A percentile compares a stretch with the other conserved stretches of the same genome.
These are phyloP conservation scores for Caenorhabditis sulstoni DNA, from an alignment of 2,888 invertebrate genomes.

Conservation along the genomic window DNA sequence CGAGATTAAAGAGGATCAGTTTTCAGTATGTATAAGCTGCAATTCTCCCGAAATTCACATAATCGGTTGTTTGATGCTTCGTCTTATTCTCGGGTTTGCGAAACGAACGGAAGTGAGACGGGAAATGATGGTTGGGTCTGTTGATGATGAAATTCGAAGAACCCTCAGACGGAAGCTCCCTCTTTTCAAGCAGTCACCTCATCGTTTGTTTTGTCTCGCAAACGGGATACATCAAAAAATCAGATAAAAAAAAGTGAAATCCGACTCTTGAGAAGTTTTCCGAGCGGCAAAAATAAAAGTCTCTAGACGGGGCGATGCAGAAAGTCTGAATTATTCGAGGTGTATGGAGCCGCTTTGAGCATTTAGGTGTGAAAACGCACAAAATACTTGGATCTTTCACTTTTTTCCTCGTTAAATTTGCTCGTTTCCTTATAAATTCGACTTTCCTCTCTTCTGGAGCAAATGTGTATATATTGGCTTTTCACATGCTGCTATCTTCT, in stretches of 20 bases:
- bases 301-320: background rate
- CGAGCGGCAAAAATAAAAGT: background rate
- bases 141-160: slow-evolving; percentile 32
- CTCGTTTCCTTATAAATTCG: slow-evolving; percentile 3
- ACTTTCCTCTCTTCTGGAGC: background rate
- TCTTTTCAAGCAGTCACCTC: slow-evolving; percentile 7
- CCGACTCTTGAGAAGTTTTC: background rate
- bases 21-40: slow-evolving; percentile 31
- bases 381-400: background rate
- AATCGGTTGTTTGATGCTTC: slow-evolving; percentile 34
- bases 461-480: slow-evolving; percentile 28
- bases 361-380: slow-evolving; percentile 18
- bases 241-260: slow-evolving; percentile 7
- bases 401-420: background rate
- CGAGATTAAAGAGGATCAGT: slow-evolving; percentile 11
- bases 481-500: slow-evolving; percentile 13
- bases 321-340: slow-evolving; percentile 20
- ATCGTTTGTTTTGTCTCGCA: background rate
- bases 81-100: slow-evolving; percentile 4
- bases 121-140: slow-evolving; percentile 41
- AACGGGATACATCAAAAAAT: slow-evolving; percentile 17
- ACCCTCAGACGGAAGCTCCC: too few relatives aligned
- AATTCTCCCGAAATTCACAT: slow-evolving; percentile 21
- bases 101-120: slow-evolving; percentile 19
- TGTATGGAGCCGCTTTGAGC: slow-evolving; percentile 4